Base-by-base conservation (phyloP, 1,140 invertebrate species). In the Heliconius melpomene region DNA sequence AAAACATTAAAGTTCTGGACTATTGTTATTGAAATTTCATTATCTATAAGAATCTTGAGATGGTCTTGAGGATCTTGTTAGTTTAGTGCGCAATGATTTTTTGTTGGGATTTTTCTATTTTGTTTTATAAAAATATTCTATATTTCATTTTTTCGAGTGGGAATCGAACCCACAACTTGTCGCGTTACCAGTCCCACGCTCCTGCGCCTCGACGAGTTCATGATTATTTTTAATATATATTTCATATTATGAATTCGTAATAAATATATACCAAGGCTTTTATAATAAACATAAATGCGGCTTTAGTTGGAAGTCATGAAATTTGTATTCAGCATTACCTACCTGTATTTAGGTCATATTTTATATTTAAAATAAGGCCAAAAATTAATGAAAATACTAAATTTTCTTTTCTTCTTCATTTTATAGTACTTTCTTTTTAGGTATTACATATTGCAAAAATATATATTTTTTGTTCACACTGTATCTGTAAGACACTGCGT, bases 1-100 rank as follows among this genome's bases (percentile, higher is more conserved):
- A 66, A 66, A 66, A 66, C 60, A 66, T 66, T 66, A 29, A 66
- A 18, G 60, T 29, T 66, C 60, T 66, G 26, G 23, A 26, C 60
- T 66, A 66, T 66, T 66, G 60, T 66, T 66, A 66, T 66, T 66
- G 60, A 66, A 66, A 66, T 66, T 66, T 18, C 26, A 66, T 66
- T 66, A 66, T 29, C 60, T 29, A 2, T 13, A 66, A 66, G 13
- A 66, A 66, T 66, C 26, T 66, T 66, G 11, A 26, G 60, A 66
- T 29, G 60, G 3, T 26, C 60, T 66, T 29, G 23, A 7, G 23
- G 5, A 66, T 66, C 23, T 66, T 29, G 60, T 29, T 66, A 29
- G 26, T 2, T 16, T 66, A 16, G 60, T 66, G 23, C 13, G 3
- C 26, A 26, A 16, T 11, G 60, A 26, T 29, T 26, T 23, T 26